These are phyloP conservation scores for Acyrthosiphon pisum DNA, from an alignment of 1,140 invertebrate genomes.

Conservation along the genomic window DNA sequence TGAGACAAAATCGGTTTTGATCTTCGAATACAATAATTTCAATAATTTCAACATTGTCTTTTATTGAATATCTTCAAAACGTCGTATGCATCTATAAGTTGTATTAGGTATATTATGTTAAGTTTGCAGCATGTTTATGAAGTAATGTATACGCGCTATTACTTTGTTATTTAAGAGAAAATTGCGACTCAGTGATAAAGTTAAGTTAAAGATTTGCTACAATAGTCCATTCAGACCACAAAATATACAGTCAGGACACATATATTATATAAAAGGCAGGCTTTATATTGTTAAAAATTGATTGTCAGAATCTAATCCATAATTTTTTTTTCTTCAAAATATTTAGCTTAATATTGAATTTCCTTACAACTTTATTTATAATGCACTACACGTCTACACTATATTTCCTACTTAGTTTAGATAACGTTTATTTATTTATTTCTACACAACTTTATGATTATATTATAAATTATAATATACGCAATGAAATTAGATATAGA, in stretches of 20 bases:
- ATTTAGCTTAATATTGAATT: neutral
- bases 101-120: neutral
- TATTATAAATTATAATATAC: neutral
- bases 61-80: neutral
- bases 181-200: neutral
- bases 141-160: neutral
- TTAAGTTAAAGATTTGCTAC: neutral
- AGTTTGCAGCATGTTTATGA: neutral
- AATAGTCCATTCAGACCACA: conserved; percentile 7
- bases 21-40: neutral
- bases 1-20: conserved; percentile 4
- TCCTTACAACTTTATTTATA: neutral
- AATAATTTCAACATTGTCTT: neutral
- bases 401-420: neutral
- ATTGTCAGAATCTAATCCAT: neutral
- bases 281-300: neutral
- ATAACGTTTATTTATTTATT: neutral
- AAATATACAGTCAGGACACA: neutral
- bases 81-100: neutral
- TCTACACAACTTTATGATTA: neutral
- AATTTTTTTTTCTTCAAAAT: neutral
- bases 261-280: no score
- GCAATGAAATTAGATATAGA: neutral
- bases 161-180: neutral
- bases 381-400: neutral